Evolutionary conservation across 2,113 vertebrate genomes (phyloP).

Genomic region (Calypte anna): DNA sequence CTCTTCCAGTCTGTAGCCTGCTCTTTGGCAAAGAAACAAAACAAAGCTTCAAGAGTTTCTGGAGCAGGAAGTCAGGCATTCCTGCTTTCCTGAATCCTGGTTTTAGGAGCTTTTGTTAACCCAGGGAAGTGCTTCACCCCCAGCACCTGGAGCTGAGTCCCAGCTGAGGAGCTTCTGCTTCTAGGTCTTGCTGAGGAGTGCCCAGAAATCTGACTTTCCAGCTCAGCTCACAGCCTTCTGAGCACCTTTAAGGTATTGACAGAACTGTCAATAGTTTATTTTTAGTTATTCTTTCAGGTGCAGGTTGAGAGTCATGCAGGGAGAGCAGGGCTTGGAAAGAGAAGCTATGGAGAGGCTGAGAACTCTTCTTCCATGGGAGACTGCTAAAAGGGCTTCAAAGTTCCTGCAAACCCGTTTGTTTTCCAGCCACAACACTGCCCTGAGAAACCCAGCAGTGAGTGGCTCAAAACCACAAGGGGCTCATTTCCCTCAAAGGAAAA

Average conservation of each 20-base stretch:
- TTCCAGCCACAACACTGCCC: background rate
- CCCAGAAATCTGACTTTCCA: background rate
- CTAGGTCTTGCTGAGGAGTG: background rate
- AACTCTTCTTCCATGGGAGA: background rate
- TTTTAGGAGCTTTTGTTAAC: background rate
- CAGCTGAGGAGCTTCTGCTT: background rate
- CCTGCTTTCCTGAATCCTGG: background rate
- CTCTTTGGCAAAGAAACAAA: background rate
- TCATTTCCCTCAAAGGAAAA: background rate
- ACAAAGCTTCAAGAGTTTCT: background rate
- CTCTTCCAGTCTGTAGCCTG: background rate
- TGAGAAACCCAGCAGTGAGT: background rate
- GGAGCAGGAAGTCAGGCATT: background rate
- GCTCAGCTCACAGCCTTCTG: background rate
- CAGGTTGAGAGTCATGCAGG: background rate
- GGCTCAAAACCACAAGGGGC: background rate
- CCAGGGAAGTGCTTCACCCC: background rate
- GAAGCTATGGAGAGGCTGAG: background rate
- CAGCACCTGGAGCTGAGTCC: background rate
- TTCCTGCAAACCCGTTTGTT: slow-evolving; percentile 10
- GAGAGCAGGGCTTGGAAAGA: background rate
- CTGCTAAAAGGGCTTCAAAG: background rate
- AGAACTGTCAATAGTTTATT: slow-evolving; percentile 9
- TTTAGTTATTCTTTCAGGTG: slow-evolving; percentile 22
- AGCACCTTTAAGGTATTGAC: background rate